A percentile compares a stretch with the other conserved stretches of the same genome.
phyloP scores from a whole-genome alignment of 2,888 invertebrate genomes.

The Dilophus febrilis region DNA sequence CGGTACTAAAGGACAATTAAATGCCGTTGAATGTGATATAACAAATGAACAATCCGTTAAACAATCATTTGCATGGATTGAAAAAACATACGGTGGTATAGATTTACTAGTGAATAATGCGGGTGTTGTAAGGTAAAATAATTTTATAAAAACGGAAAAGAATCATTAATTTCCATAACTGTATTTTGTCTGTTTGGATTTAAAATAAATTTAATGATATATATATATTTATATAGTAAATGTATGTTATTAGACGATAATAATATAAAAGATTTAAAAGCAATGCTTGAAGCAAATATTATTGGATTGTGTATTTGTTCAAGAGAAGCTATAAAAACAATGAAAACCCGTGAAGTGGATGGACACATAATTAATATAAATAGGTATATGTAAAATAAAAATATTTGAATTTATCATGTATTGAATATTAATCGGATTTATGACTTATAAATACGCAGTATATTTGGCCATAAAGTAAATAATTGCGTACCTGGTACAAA shows the following conservation, averaged over 20 bases:
- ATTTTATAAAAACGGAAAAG: no score
- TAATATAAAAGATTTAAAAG: slow-evolving; percentile 24
- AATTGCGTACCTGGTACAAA: slow-evolving; percentile 18
- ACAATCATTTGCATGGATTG: slow-evolving; percentile 16
- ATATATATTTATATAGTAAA: slow-evolving; percentile 10
- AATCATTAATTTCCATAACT: no score
- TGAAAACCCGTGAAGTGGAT: slow-evolving; percentile 31
- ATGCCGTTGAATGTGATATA: slow-evolving; percentile 19
- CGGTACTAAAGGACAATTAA: slow-evolving; percentile 16
- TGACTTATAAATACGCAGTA: slow-evolving; percentile 13
- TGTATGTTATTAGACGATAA: slow-evolving; percentile 15
- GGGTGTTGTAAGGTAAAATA: slow-evolving; percentile 8
- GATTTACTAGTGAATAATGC: slow-evolving; percentile 17
- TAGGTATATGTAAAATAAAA: slow-evolving; percentile 11
- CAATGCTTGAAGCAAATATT: slow-evolving; percentile 34
- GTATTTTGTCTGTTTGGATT: no score
- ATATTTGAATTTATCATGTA: neutral
- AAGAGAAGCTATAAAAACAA: slow-evolving; percentile 33
- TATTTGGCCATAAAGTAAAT: slow-evolving; percentile 17
- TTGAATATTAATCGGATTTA: slow-evolving; percentile 3
- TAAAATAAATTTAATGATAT: no score
- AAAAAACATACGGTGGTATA: slow-evolving; percentile 17
- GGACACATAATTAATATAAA: slow-evolving; percentile 24
- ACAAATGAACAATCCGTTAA: slow-evolving; percentile 15
- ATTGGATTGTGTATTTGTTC: slow-evolving; percentile 33